Conservation (phyloP, 2,797 vertebrate species). For the Adelosebastes latens region DNA sequence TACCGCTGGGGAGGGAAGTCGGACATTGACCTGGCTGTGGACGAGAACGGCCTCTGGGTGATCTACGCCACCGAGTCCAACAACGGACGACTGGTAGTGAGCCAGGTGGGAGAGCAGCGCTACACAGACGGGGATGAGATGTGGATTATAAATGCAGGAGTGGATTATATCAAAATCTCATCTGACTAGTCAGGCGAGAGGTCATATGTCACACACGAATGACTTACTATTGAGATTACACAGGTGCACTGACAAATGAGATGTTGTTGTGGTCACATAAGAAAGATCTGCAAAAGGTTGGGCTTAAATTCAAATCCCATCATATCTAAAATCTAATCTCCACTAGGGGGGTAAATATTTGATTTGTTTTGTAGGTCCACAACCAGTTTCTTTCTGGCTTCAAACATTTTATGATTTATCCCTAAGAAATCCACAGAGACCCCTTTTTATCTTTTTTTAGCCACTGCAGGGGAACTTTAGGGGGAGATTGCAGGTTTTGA, state of each 20-base stretch:
- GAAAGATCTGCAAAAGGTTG: slow-evolving; percentile 22
- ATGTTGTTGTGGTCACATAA: slow-evolving; percentile 13
- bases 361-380: slow-evolving; percentile 13
- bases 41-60: slow-evolving; percentile 95
- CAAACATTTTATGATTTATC: neutral
- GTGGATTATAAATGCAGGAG: slow-evolving; percentile 56
- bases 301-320: slow-evolving; percentile 45
- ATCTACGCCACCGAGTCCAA: slow-evolving; percentile 95
- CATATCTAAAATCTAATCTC: slow-evolving; percentile 40
- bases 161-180: slow-evolving; percentile 65
- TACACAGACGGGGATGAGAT: slow-evolving; percentile 41
- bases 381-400: neutral
- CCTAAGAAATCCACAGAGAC: no score
- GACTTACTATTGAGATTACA: slow-evolving; percentile 38
- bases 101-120: slow-evolving; percentile 86
- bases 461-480: no score
- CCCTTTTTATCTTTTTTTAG: no score
- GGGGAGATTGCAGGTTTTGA: no score
- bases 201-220: slow-evolving; percentile 46
- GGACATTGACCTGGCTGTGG: slow-evolving; percentile 94
- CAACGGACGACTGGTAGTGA: slow-evolving; percentile 92
- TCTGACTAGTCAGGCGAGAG: slow-evolving; percentile 41
- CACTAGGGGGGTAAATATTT: slow-evolving; percentile 34
- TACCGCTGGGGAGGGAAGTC: slow-evolving; percentile 97
- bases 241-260: slow-evolving; percentile 39